Evolutionary conservation across 2,888 invertebrate genomes (phyloP).

Genomic region (Craniophora ligustri): DNA sequence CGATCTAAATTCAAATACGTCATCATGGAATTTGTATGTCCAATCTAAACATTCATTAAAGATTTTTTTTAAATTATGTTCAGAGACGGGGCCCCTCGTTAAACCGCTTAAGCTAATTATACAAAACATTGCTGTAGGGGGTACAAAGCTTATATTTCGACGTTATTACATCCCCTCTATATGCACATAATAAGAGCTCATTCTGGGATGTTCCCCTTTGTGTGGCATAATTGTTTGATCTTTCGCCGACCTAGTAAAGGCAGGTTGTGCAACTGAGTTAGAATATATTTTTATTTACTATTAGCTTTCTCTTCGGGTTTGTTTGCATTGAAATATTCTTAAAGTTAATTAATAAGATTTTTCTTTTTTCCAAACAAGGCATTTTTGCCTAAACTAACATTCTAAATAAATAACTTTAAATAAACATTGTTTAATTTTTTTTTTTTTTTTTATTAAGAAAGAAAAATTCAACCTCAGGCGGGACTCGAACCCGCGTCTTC

Average conservation of each 20-base stretch:
- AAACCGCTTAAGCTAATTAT: constrained; percentile 87
- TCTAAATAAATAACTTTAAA: no score
- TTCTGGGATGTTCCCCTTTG: constrained; percentile 76
- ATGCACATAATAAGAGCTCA: constrained; percentile 79
- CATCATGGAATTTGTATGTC: constrained; percentile 76
- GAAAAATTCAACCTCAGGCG: no score
- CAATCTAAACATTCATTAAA: constrained; percentile 87
- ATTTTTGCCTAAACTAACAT: no score
- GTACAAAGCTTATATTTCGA: constrained; percentile 73
- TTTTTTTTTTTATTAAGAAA: no score
- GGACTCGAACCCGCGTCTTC: no score
- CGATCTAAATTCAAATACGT: constrained; percentile 82
- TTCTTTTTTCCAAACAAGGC: no score
- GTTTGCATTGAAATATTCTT: constrained; percentile 28
- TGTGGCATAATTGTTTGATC: constrained; percentile 84
- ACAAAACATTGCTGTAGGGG: constrained; percentile 75
- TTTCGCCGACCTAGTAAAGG: constrained; percentile 68
- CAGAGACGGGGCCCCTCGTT: constrained; percentile 72
- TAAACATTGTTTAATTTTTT: no score
- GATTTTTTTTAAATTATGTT: constrained; percentile 72
- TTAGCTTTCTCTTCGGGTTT: constrained; percentile 29
- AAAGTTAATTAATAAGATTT: no score
- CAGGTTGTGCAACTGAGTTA: constrained; percentile 57
- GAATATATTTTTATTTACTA: constrained; percentile 52
- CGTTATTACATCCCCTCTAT: constrained; percentile 69